A percentile compares a stretch with the other conserved stretches of the same genome.
Evolutionary conservation across 2,113 vertebrate species (phyloP).

Genomic region (Oreochromis spilurus): DNA sequence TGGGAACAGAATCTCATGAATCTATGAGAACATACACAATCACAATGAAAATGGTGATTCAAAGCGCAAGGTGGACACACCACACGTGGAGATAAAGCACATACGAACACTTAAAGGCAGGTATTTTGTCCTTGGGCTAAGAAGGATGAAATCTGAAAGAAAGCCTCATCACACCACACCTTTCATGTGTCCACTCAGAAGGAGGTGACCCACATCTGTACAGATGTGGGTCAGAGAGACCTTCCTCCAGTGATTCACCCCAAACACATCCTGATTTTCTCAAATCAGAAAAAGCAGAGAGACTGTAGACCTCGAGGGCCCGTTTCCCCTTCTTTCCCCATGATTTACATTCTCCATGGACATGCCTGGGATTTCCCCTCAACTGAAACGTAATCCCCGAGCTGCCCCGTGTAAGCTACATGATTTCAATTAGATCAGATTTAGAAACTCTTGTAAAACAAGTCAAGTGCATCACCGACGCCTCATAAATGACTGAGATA

Average conservation of each 20-base stretch:
- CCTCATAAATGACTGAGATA: conserved; percentile 43
- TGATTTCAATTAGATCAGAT: conserved; percentile 65
- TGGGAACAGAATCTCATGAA: not conserved
- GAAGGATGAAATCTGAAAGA: not conserved
- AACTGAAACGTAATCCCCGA: conserved; percentile 37
- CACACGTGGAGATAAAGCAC: not conserved
- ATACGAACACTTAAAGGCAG: not conserved
- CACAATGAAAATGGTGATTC: not conserved
- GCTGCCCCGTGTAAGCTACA: conserved; percentile 36
- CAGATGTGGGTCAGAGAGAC: conserved; percentile 15
- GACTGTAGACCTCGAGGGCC: not conserved
- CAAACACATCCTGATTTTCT: conserved; percentile 1
- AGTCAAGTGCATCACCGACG: conserved; percentile 54
- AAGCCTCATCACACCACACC: conserved; percentile 31
- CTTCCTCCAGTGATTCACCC: conserved; percentile 14
- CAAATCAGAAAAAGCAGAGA: conserved; percentile 3
- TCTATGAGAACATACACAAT: not conserved
- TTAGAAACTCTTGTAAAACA: conserved; percentile 30
- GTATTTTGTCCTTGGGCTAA: conserved; percentile 16
- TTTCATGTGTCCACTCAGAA: not conserved
- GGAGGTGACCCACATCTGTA: not conserved
- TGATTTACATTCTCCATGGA: conserved; percentile 47
- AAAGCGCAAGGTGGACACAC: not conserved
- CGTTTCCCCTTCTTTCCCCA: not conserved
- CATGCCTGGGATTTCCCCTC: conserved; percentile 51